phyloP scores from a whole-genome alignment of 2,797 vertebrate species.

The Chaetodon trifasciatus region DNA sequence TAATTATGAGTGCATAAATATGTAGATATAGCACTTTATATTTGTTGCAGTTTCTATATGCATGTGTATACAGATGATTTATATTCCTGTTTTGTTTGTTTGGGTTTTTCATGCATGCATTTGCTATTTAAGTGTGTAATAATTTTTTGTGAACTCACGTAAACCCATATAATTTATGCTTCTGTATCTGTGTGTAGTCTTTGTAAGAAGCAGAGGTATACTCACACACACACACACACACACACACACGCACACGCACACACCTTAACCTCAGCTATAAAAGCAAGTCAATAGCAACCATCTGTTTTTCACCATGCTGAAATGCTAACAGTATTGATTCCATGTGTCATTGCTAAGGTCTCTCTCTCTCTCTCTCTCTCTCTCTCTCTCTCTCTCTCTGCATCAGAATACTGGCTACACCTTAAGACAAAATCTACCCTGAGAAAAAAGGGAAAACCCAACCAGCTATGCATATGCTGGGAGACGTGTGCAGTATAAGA shows the following conservation, averaged over 20 bases:
- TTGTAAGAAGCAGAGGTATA: conserved; percentile 23
- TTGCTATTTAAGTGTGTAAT: conserved; percentile 19
- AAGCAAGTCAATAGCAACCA: conserved; percentile 49
- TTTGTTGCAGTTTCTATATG: neutral
- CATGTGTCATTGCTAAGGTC: conserved; percentile 46
- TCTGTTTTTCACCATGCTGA: conserved; percentile 62
- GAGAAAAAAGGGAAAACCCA: neutral
- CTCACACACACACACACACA: neutral
- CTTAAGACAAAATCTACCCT: conserved; percentile 9
- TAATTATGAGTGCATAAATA: conserved; percentile 7
- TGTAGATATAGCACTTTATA: conserved; percentile 1
- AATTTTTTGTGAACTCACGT: conserved; percentile 17
- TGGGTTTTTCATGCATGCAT: conserved; percentile 12
- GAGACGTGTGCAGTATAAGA: neutral
- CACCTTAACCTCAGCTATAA: conserved; percentile 28
- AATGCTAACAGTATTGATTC: conserved; percentile 63
- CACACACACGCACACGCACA: neutral
- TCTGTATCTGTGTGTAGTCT: conserved; percentile 9
- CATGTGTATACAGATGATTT: neutral
- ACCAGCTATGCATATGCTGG: conserved; percentile 2
- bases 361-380: neutral
- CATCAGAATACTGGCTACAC: conserved; percentile 27
- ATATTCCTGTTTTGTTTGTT: neutral
- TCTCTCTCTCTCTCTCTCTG: conserved; percentile 28
- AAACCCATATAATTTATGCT: conserved; percentile 7